These are phyloP conservation scores for Tadarida brasiliensis DNA, from an alignment of 2,797 vertebrate genomes.

Conservation along the genomic window DNA sequence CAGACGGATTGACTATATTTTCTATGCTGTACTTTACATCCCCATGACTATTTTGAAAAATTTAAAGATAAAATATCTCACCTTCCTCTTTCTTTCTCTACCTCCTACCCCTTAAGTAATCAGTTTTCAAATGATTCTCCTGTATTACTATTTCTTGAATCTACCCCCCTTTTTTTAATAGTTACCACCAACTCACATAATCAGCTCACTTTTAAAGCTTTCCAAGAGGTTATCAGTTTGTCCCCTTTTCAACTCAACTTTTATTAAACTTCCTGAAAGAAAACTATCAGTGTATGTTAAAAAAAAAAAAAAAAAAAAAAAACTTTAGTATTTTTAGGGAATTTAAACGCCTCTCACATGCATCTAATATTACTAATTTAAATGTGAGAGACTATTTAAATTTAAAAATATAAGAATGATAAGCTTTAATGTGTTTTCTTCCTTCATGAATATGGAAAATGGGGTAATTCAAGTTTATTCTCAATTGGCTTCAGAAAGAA, in stretches of 20 bases:
- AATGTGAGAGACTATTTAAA: background rate
- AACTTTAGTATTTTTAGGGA: background rate
- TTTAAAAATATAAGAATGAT: background rate
- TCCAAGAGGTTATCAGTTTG: background rate
- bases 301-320: background rate
- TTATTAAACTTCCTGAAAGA: background rate
- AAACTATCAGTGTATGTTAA: background rate
- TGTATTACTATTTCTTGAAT: background rate
- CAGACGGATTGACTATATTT: background rate
- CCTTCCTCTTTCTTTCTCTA: background rate
- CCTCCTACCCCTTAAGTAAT: background rate
- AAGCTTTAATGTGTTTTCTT: background rate
- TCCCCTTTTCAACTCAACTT: background rate
- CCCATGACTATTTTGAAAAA: background rate
- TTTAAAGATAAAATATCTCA: background rate
- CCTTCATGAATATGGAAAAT: background rate
- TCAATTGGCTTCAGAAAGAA: background rate
- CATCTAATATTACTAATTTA: background rate
- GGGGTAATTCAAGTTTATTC: background rate
- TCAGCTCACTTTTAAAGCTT: background rate
- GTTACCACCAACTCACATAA: accelerated
- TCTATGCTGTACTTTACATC: background rate
- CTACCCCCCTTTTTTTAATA: background rate
- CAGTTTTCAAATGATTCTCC: background rate
- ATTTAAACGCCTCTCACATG: background rate